These are phyloP conservation scores for Carpatolechia fugitivella DNA, from an alignment of 2,888 invertebrate genomes.

Conservation along the genomic window DNA sequence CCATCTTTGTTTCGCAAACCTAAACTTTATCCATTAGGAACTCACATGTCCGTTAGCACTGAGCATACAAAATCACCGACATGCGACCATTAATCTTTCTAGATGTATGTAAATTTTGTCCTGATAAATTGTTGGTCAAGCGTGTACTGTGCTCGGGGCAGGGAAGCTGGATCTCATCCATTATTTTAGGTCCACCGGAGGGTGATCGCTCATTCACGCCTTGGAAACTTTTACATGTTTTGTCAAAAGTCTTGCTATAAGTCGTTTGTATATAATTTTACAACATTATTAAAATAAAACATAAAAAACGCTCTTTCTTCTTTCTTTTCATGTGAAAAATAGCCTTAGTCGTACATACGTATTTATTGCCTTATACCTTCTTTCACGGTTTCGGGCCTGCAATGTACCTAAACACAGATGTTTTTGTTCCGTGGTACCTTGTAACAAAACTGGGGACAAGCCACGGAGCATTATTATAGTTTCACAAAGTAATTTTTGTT, in stretches of 20 bases:
- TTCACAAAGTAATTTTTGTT: no score
- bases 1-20: neutral
- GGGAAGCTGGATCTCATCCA: slow-evolving; percentile 32
- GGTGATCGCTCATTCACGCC: slow-evolving; percentile 37
- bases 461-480: no score
- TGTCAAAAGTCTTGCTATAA: slow-evolving; percentile 16
- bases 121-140: slow-evolving; percentile 52
- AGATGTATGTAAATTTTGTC: slow-evolving; percentile 52
- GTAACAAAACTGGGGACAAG: no score
- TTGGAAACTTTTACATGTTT: slow-evolving; percentile 30
- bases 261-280: no score
- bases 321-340: no score
- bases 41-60: slow-evolving; percentile 23
- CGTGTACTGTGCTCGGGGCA: slow-evolving; percentile 24
- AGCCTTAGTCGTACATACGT: no score
- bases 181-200: slow-evolving; percentile 34
- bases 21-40: slow-evolving; percentile 33
- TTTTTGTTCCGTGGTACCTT: no score
- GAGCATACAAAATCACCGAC: slow-evolving; percentile 40
- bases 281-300: no score
- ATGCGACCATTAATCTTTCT: slow-evolving; percentile 47
- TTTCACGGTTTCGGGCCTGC: no score
- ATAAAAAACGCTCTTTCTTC: no score
- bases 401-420: no score
- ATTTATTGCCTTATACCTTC: no score